A percentile compares a stretch with the other conserved stretches of the same genome.
These are phyloP conservation scores for Peribatodes rhomboidaria DNA, from an alignment of 2,888 invertebrate genomes.

Conservation along the genomic window DNA sequence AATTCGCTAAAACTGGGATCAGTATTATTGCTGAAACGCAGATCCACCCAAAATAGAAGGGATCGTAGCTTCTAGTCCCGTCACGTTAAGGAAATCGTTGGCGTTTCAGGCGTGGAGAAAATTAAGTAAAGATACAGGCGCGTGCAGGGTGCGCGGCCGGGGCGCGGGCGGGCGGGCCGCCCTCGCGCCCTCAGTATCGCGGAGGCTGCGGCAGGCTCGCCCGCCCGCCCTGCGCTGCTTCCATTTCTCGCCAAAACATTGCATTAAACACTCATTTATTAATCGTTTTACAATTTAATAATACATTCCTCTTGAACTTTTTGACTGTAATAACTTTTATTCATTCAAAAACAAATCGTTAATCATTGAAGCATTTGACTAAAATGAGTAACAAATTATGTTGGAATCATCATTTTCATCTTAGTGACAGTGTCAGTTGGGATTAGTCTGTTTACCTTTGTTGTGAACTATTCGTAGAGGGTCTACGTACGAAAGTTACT, in stretches of 20 bases:
- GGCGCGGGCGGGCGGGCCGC: conserved; percentile 52
- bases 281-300: conserved; percentile 27
- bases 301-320: conserved; percentile 2
- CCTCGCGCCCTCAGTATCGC: conserved; percentile 77
- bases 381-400: conserved; percentile 33
- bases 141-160: conserved; percentile 61
- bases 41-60: conserved; percentile 52
- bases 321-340: neutral
- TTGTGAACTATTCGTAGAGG: conserved; percentile 48
- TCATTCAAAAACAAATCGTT: neutral
- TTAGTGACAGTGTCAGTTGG: conserved; percentile 57
- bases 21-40: conserved; percentile 48
- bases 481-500: conserved; percentile 16
- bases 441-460: conserved; percentile 58
- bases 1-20: conserved; percentile 40
- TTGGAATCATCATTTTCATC: conserved; percentile 52
- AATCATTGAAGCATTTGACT: neutral
- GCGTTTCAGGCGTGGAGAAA: conserved; percentile 73
- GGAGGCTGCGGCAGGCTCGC: conserved; percentile 81
- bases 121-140: conserved; percentile 77
- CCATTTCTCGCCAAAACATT: conserved; percentile 67
- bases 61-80: conserved; percentile 54
- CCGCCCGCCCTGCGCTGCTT: conserved; percentile 73
- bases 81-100: conserved; percentile 73
- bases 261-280: conserved; percentile 49